Conservation (phyloP, 1,140 invertebrate genomes). For the Penaeus japonicus region DNA sequence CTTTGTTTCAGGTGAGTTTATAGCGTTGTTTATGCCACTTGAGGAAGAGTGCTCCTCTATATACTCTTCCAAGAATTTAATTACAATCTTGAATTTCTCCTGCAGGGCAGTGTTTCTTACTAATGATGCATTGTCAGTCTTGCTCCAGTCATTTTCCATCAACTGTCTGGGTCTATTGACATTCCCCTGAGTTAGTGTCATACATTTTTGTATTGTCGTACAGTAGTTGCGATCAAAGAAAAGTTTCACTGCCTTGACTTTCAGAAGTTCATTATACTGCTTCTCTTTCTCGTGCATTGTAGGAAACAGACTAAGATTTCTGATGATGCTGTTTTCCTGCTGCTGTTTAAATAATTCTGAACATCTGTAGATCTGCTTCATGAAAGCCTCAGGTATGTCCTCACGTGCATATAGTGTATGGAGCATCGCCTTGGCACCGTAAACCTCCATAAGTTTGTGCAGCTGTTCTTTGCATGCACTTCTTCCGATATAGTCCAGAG, state of each 20-base stretch:
- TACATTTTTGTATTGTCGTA: conserved; percentile 15
- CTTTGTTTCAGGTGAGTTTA: neutral
- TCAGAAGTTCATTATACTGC: conserved; percentile 44
- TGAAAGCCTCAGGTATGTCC: conserved; percentile 73
- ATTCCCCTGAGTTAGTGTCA: conserved; percentile 19
- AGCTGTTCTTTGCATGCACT: neutral
- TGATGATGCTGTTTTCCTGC: conserved; percentile 44
- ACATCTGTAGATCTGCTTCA: conserved; percentile 74
- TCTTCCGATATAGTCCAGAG: conserved; percentile 67
- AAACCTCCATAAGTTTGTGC: neutral
- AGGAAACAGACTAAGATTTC: conserved; percentile 45
- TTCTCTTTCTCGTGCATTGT: conserved; percentile 34
- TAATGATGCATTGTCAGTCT: conserved; percentile 20
- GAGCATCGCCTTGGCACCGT: conserved; percentile 46
- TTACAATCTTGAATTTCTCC: conserved; percentile 32
- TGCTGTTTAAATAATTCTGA: conserved; percentile 70
- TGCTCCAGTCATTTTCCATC: conserved; percentile 46
- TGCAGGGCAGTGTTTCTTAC: conserved; percentile 1
- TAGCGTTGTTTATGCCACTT: neutral
- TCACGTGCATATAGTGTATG: conserved; percentile 70
- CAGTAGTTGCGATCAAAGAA: conserved; percentile 47
- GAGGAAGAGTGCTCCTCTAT: neutral
- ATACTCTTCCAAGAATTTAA: neutral
- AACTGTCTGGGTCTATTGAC: conserved; percentile 38
- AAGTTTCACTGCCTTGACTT: conserved; percentile 29